Evolutionary conservation across 2,888 invertebrate species (phyloP).

Genomic region (Syritta pipiens): DNA sequence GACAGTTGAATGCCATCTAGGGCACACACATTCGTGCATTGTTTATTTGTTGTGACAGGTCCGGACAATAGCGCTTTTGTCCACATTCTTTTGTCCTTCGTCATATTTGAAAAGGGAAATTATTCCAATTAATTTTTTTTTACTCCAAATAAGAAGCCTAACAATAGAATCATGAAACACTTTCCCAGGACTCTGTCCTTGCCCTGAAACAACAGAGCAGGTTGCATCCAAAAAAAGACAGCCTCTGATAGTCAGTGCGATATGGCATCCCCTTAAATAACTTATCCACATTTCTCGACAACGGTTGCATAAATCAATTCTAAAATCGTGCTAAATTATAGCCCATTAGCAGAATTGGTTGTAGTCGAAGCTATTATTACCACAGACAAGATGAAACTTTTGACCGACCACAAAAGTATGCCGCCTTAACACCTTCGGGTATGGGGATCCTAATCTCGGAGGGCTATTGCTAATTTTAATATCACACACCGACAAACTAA

Average conservation of each 20-base stretch:
- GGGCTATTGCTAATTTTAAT: slow-evolving; percentile 61
- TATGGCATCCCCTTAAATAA: slow-evolving; percentile 29
- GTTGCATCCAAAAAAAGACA: background rate
- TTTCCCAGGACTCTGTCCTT: slow-evolving; percentile 37
- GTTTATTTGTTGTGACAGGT: slow-evolving; percentile 69
- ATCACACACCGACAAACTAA: slow-evolving; percentile 56
- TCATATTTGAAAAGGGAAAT: slow-evolving; percentile 59
- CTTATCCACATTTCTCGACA: background rate
- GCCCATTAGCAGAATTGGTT: slow-evolving; percentile 52
- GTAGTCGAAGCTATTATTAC: slow-evolving; percentile 51
- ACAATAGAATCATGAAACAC: too few species aligned
- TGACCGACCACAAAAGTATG: slow-evolving; percentile 42
- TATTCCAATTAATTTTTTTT: slow-evolving; percentile 39
- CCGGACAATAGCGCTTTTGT: slow-evolving; percentile 56
- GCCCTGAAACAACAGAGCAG: background rate
- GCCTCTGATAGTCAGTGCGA: slow-evolving; percentile 32
- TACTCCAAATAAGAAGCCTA: too few species aligned
- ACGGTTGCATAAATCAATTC: slow-evolving; percentile 60
- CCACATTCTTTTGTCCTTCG: slow-evolving; percentile 17
- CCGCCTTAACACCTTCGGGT: slow-evolving; percentile 67
- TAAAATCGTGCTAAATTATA: slow-evolving; percentile 62
- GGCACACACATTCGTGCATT: slow-evolving; percentile 39
- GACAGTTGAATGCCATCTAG: slow-evolving; percentile 57
- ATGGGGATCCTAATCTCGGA: slow-evolving; percentile 7
- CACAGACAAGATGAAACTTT: slow-evolving; percentile 57